These are phyloP conservation scores for Pseudochirops corinnae DNA, from an alignment of 2,797 vertebrate species.

Conservation along the genomic window DNA sequence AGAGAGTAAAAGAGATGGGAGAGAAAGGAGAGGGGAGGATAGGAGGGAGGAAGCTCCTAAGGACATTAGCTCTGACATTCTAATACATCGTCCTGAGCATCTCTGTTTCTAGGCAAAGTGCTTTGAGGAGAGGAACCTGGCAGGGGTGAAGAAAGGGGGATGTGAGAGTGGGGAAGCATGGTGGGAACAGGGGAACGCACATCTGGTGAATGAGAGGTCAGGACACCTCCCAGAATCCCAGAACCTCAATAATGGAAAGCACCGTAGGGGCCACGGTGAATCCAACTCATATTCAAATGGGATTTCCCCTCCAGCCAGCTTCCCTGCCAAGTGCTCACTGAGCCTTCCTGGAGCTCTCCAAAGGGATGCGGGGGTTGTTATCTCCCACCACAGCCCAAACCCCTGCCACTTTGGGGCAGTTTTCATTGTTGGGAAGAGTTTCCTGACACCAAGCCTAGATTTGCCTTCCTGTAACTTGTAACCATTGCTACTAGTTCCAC, in stretches of 20 bases:
- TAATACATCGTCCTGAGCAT: neutral
- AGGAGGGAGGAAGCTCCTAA: neutral
- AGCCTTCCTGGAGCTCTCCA: neutral
- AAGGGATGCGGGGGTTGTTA: neutral
- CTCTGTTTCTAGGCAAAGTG: neutral
- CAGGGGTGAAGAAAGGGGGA: neutral
- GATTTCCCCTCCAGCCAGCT: neutral
- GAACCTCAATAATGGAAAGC: neutral
- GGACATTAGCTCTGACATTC: neutral
- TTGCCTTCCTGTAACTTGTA: neutral
- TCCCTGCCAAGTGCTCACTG: neutral
- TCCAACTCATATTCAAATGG: neutral
- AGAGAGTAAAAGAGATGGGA: no score
- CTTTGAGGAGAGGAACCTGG: neutral
- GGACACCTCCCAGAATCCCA: neutral
- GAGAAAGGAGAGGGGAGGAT: neutral
- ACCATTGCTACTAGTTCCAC: neutral
- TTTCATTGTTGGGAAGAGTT: neutral
- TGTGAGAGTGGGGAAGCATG: neutral
- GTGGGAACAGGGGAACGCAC: neutral
- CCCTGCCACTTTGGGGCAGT: neutral
- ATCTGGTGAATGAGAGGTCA: slow-evolving; percentile 10
- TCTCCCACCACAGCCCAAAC: neutral
- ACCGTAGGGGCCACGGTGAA: neutral
- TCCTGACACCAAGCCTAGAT: neutral